A percentile compares a stretch with the other conserved stretches of the same genome.
Evolutionary conservation across 1,140 invertebrate species (phyloP).

Genomic region (Coboldia fuscipes): DNA sequence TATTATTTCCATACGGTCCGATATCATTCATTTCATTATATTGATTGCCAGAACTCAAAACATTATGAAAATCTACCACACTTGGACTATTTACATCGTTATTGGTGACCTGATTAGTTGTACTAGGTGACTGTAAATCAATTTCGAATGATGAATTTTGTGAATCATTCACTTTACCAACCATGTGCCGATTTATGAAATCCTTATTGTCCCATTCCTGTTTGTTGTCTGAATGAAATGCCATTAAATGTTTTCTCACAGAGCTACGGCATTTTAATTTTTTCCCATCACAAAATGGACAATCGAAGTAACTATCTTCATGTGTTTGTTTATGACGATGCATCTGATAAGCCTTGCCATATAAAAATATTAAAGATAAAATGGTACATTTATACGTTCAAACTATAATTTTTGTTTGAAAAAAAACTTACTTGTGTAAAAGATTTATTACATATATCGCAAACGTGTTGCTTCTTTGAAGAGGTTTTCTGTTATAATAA

Average conservation of each 20-base stretch:
- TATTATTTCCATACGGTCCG: no score
- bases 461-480: not conserved
- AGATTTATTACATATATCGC: not conserved
- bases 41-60: no score
- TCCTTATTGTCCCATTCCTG: not conserved
- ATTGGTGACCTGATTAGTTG: no score
- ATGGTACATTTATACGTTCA: not conserved
- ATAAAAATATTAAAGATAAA: not conserved
- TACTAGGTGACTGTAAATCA: no score
- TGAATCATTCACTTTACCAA: no score
- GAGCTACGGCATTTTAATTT: not conserved
- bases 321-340: conserved; percentile 2
- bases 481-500: not conserved
- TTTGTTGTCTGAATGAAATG: conserved; percentile 1
- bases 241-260: conserved; percentile 1
- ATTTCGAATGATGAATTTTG: no score
- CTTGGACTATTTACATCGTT: no score
- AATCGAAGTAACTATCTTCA: conserved; percentile 2
- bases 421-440: not conserved
- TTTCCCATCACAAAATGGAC: conserved; percentile 1
- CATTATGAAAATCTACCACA: no score
- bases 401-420: not conserved
- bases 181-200: conserved; percentile 1
- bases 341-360: not conserved
- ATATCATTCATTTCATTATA: no score